Evolutionary conservation across 2,888 invertebrate genomes (phyloP), one percentile per base, ranked within the genome.

Genomic region (Plutella xylostella): DNA sequence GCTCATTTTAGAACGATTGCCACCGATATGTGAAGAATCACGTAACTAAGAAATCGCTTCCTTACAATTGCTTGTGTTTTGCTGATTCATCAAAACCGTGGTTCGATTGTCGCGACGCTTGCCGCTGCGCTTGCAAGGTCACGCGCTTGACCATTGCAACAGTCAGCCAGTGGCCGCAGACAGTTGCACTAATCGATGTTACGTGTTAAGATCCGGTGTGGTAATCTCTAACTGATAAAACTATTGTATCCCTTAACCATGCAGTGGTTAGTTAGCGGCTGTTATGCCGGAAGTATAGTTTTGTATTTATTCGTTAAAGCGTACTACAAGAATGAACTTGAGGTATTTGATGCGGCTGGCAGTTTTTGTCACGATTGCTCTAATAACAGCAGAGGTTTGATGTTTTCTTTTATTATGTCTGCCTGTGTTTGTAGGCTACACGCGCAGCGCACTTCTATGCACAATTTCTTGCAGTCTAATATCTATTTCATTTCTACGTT

Each of bases 271-370:
- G 55, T 63, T 42, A 65, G 61, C 42, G 57, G 68, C 52, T 74
- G 68, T 46, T 79, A 73, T 60, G 76, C 68, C 11, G 65, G 70
- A 22, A 67, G 66, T 47, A 42, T 80, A 45, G 60, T 82, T 48
- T 47, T 78, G 42, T 78, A 69, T 46, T 52, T 79, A n/a, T 45
- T 63, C 22, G 60, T 64, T 4, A 76, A 61, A 55, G 58, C 57
- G 38, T 77, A 77, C 51, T 80, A 61, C 55, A 67, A 78, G 51
- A 65, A 83, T 83, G 82, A 76, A 68, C 53, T 63, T 68, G 67
- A 60, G 52, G 64, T 63, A 48, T 49, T 53, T 50, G 45, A 49
- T 72, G 42, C 31, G 61, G 41, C 60, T 61, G 57, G 47, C 61
- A 30, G 30, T 60, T 25, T 45, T 69, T 30, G 48, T 57, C 51